Base-by-base conservation (phyloP, 2,888 invertebrate species). In the Nephrocerus scutellatus region DNA sequence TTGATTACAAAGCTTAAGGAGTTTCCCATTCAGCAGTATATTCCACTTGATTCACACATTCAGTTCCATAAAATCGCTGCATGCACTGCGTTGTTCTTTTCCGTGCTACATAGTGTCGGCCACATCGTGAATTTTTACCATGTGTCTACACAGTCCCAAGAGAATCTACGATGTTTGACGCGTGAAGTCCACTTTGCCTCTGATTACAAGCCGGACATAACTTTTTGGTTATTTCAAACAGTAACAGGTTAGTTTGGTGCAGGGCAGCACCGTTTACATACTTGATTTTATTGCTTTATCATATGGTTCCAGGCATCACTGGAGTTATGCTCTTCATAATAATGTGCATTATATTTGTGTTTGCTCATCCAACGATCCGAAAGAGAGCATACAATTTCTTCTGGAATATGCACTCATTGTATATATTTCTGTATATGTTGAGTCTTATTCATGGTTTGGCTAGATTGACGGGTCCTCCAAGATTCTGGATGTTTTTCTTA, bases 81-180 rank as follows among this genome's bases (percentile, higher is more conserved):
- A 0, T 87, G 91, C 53, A 95, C 95, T 0, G 93, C 91, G 0
- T 71, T 92, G 1, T 90, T 95, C 70, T 95, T 95, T 70, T 89
- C 92, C 0, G 71, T 93, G 2, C 72, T 93, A 0, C 95, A 96
- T 61, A 88, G 92, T 0, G 82, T 91, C 3, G 95, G 95, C 0
- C 96, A 96, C 58, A 84, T 95, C 62, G 89, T 96, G 21, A 96
- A 96, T 70, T 96, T 96, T 69, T 96, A 96, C 65, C 95, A 96
- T 60, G 88, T 96, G 0, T 92, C 92, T 5, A 95, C 93, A 0
- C 96, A 96, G 60, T 91, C 93, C 0, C 75, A 92, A 2, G 92
- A 91, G 57, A 90, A 96, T 66, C 70, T 96, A 3, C 77, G 84
- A 21, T 96, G 95, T 60, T 74, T 96, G 6, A 95, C 95, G 2